Conservation (phyloP, 2,888 invertebrate genomes). For the Rhogogaster chlorosoma region DNA sequence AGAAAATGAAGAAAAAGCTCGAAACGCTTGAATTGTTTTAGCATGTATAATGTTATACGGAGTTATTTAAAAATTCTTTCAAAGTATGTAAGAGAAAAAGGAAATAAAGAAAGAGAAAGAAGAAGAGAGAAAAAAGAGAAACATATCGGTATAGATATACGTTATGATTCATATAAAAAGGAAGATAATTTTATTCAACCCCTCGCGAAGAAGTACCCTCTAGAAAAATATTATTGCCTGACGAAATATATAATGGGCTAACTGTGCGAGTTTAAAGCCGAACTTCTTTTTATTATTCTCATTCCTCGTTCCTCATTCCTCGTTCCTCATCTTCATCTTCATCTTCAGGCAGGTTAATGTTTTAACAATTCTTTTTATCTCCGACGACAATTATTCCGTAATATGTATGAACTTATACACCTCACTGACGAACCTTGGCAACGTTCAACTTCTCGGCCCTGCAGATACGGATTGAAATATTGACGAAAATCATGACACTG, state of each 20-base stretch:
- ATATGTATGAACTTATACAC: background rate
- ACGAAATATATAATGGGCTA: conserved; percentile 10
- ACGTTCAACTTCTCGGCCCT: background rate
- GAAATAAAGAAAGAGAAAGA: background rate
- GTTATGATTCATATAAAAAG: background rate
- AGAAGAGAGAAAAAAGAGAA: background rate
- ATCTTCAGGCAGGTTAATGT: background rate
- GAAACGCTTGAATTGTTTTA: background rate
- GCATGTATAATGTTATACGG: background rate
- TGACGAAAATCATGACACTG: background rate
- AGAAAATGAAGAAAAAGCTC: background rate
- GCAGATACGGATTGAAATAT: background rate
- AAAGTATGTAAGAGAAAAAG: background rate
- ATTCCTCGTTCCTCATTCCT: too few relatives aligned
- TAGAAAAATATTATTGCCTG: conserved; percentile 19
- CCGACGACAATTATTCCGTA: background rate
- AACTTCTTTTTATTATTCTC: background rate
- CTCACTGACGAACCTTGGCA: background rate
- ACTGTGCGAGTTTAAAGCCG: background rate
- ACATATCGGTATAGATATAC: background rate
- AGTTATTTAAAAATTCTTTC: background rate
- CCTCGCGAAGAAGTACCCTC: background rate
- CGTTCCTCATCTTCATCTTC: too few relatives aligned
- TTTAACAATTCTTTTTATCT: background rate
- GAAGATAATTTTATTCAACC: background rate